phyloP scores from a whole-genome alignment of 2,888 invertebrate species.

The Caenorhabditis imperialis region DNA sequence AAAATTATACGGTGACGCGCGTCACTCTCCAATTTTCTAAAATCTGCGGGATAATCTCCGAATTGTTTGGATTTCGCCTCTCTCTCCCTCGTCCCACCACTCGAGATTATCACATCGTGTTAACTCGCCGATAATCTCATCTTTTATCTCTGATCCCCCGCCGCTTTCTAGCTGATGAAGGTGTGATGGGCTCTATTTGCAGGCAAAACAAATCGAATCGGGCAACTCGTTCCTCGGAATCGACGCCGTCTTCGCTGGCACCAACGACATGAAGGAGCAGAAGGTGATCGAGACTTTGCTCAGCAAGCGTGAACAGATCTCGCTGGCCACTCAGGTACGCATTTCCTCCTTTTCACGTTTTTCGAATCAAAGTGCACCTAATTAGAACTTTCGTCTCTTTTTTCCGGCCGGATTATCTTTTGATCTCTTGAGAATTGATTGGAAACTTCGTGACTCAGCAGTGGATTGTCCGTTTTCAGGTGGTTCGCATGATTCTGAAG shows the following conservation, averaged over 20 bases:
- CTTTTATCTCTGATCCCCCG: constrained; percentile 5
- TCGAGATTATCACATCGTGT: constrained; percentile 8
- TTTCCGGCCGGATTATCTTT: not conserved
- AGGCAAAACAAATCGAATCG: constrained; percentile 88
- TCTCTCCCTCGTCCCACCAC: not conserved
- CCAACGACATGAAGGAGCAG: constrained; percentile 89
- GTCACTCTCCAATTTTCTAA: no score
- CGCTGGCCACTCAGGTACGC: constrained; percentile 89
- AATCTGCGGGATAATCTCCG: no score
- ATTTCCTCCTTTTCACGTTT: not conserved
- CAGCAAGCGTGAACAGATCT: constrained; percentile 96
- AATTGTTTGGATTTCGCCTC: not conserved
- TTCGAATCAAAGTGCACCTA: no score
- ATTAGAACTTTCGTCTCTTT: no score
- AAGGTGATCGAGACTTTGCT: constrained; percentile 94
- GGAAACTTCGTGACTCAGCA: no score
- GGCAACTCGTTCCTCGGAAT: constrained; percentile 91
- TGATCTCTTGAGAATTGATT: no score
- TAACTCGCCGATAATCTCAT: constrained; percentile 22
- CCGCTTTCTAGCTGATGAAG: constrained; percentile 13
- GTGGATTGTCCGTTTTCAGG: constrained; percentile 74
- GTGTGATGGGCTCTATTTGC: constrained; percentile 22
- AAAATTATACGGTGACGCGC: not conserved
- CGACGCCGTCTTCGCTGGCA: constrained; percentile 91
- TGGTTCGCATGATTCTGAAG: constrained; percentile 99